A percentile compares a stretch with the other conserved stretches of the same genome.
Conservation (phyloP, 2,113 vertebrate species). For the Ascaphus truei region DNA sequence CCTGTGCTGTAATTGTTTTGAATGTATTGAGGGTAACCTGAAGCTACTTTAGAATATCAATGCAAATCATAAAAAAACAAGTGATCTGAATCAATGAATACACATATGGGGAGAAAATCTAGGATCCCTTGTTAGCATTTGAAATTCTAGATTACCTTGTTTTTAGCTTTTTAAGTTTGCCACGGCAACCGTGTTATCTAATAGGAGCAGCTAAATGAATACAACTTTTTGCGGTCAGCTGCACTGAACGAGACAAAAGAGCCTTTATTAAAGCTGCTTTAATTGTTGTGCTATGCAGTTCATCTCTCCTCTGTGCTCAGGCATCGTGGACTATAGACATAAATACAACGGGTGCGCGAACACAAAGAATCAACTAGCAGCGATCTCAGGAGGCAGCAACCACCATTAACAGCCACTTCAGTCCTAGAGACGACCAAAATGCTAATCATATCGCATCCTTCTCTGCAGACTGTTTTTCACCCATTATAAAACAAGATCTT, state of each 20-base stretch:
- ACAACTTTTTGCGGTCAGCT: conserved; percentile 24
- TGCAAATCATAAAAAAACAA: not conserved
- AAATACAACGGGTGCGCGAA: not conserved
- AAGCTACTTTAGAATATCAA: too few species aligned
- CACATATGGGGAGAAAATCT: too few species aligned
- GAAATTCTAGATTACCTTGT: not conserved
- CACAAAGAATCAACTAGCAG: not conserved
- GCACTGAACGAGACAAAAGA: conserved; percentile 41
- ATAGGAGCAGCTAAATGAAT: conserved; percentile 14
- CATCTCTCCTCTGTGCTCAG: conserved; percentile 4
- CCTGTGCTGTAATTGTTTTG: too few species aligned
- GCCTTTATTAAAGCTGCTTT: conserved; percentile 43
- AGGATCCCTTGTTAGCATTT: too few species aligned
- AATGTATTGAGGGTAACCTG: too few species aligned
- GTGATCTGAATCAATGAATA: not conserved
- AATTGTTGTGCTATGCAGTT: not conserved
- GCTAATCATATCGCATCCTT: not conserved
- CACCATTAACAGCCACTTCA: not conserved
- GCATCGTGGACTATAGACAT: not conserved
- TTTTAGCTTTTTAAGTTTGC: not conserved
- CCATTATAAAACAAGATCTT: too few species aligned
- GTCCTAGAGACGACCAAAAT: not conserved
- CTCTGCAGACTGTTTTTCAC: too few species aligned
- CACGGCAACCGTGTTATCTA: conserved; percentile 6
- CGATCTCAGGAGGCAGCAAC: conserved; percentile 9